A percentile compares a stretch with the other conserved stretches of the same genome.
phyloP scores from a whole-genome alignment of 1,140 invertebrate genomes.

The Ditylenchus dipsaci region DNA sequence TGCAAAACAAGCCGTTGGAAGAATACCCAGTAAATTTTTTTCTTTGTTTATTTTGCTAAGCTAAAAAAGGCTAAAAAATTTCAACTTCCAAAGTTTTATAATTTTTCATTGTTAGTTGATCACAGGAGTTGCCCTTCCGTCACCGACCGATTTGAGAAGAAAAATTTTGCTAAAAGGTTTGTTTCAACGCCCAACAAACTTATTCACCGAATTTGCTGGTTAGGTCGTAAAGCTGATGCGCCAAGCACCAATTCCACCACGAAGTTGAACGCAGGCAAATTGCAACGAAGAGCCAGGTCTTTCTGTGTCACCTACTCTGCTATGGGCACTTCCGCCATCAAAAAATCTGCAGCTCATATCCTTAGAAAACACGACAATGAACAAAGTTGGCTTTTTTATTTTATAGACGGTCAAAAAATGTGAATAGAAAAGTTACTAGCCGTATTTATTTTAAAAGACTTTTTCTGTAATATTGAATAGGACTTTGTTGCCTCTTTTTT shows the following conservation, averaged over 20 bases:
- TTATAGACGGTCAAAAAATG: too few species aligned
- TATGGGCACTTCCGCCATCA: neutral
- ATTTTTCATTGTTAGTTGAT: too few species aligned
- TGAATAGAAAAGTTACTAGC: too few species aligned
- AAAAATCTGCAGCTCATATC: neutral
- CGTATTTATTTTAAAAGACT: too few species aligned
- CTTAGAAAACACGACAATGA: too few species aligned
- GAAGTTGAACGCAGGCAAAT: neutral
- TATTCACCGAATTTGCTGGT: neutral
- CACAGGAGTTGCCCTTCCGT: neutral
- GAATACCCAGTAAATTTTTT: constrained; percentile 34
- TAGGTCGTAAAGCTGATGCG: neutral
- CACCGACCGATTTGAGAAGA: neutral
- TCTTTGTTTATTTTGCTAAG: neutral
- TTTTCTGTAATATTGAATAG: too few species aligned
- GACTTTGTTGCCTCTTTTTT: too few species aligned
- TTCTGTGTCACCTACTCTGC: neutral
- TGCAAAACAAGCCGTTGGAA: constrained; percentile 22
- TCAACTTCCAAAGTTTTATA: too few species aligned
- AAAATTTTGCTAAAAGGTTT: neutral
- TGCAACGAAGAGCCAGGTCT: neutral
- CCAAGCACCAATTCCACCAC: neutral
- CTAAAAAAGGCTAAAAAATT: neutral
- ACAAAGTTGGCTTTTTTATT: too few species aligned
- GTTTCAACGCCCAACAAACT: neutral